Percentiles rank a stretch among this genome's conserved stretches.
Evolutionary conservation across 1,140 invertebrate species (phyloP).

Genomic region (Bombus cullumanus): DNA sequence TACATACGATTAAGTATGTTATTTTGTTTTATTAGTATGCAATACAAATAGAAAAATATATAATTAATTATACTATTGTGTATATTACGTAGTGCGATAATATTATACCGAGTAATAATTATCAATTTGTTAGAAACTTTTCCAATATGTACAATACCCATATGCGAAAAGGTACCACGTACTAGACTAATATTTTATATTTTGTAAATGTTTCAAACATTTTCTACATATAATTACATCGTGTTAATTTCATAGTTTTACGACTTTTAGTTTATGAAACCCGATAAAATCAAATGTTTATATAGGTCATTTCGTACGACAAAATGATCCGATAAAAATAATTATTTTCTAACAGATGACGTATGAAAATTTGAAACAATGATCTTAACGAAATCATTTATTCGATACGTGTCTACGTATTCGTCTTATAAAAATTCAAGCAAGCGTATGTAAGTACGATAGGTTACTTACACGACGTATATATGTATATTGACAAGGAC

Average conservation of each 20-base stretch:
- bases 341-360: background rate
- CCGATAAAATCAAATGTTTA: background rate
- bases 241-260: background rate
- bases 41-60: slow-evolving; percentile 6
- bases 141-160: no score
- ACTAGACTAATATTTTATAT: background rate
- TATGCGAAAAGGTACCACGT: no score
- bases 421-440: background rate
- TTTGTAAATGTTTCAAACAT: slow-evolving; percentile 4
- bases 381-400: background rate
- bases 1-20: slow-evolving; percentile 36
- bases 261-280: background rate
- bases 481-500: slow-evolving; percentile 28
- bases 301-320: background rate
- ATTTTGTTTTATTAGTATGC: slow-evolving; percentile 31
- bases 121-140: background rate
- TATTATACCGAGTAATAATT: background rate
- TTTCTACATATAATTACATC: background rate
- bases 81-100: slow-evolving; percentile 16
- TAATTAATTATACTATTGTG: no score
- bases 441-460: slow-evolving; percentile 9
- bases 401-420: background rate
- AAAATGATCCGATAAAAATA: background rate
- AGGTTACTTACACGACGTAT: slow-evolving; percentile 9
- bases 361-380: background rate